Evolutionary conservation across 2,888 invertebrate species (phyloP).

Genomic region (Podotricha telesiphe): DNA sequence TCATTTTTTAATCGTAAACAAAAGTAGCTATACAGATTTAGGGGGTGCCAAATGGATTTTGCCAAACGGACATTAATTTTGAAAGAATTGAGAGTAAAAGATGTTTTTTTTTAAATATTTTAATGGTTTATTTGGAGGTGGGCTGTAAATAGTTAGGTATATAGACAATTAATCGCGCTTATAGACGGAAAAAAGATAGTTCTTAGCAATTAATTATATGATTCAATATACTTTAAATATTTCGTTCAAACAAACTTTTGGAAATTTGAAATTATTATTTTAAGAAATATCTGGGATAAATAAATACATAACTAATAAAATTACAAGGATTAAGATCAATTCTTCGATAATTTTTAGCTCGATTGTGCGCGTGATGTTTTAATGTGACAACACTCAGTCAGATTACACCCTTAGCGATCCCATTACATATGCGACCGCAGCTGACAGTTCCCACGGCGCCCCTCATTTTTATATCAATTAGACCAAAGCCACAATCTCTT

Average conservation of each 20-base stretch:
- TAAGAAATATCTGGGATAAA: neutral
- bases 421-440: constrained; percentile 68
- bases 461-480: constrained; percentile 49
- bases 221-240: too few species aligned
- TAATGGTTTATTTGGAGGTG: neutral
- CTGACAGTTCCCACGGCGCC: constrained; percentile 59
- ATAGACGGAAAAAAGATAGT: neutral
- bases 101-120: constrained; percentile 18
- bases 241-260: too few species aligned
- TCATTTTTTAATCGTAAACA: constrained; percentile 64
- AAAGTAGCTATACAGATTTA: constrained; percentile 51
- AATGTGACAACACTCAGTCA: constrained; percentile 71
- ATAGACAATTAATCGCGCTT: neutral
- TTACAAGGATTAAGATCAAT: neutral
- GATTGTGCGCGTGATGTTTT: constrained; percentile 71
- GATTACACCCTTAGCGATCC: constrained; percentile 65
- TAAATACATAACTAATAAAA: neutral
- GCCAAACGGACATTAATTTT: constrained; percentile 21
- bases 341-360: constrained; percentile 59
- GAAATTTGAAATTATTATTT: too few species aligned
- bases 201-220: too few species aligned
- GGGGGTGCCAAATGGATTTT: constrained; percentile 42
- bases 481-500: constrained; percentile 29
- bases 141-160: neutral
- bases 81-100: constrained; percentile 1